A percentile compares a stretch with the other conserved stretches of the same genome.
Evolutionary conservation across 1,140 invertebrate genomes (phyloP).

Genomic region (Grapholita molesta): DNA sequence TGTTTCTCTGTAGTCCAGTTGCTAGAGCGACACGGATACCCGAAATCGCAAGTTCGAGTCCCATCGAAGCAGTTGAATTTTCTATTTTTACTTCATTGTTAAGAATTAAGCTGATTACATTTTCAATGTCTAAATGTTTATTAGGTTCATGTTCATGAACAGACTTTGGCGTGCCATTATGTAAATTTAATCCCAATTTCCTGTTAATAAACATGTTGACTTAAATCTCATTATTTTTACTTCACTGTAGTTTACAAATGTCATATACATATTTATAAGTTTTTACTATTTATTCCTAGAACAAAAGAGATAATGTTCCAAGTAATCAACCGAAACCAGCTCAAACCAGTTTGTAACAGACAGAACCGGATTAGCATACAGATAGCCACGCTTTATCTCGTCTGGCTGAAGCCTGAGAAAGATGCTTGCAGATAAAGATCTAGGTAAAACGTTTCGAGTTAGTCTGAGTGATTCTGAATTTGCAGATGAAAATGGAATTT

Average conservation of each 20-base stretch:
- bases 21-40: no score
- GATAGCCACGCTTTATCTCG: neutral
- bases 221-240: neutral
- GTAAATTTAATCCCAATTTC: neutral
- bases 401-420: neutral
- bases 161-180: no score
- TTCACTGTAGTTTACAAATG: neutral
- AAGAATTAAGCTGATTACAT: no score
- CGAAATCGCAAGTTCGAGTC: no score
- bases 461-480: neutral
- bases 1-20: no score
- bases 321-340: neutral
- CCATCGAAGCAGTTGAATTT: no score
- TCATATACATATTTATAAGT: no score
- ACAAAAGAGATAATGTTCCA: neutral
- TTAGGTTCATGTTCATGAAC: no score
- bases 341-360: neutral
- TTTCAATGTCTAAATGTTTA: no score
- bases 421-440: neutral
- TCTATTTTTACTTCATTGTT: no score
- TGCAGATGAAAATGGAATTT: neutral
- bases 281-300: neutral
- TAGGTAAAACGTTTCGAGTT: neutral
- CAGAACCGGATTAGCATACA: conserved; percentile 2
- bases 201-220: neutral